Base-by-base conservation (phyloP, 2,113 vertebrate genomes). In the Gyps fulvus region DNA sequence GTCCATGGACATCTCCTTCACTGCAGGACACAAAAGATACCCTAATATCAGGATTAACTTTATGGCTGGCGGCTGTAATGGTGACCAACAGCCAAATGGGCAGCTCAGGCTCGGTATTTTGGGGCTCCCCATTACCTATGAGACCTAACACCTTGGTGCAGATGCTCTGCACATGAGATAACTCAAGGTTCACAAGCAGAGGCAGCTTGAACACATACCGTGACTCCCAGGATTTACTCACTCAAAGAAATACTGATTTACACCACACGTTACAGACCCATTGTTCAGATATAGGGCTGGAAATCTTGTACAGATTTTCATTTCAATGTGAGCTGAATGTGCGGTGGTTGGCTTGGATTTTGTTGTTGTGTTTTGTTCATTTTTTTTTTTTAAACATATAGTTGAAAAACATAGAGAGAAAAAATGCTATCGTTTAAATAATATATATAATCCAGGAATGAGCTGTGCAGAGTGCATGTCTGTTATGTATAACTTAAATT, bases 401-500 rank as follows among this genome's bases (percentile, higher is more conserved):
- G 73, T 55, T 82, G 90, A 95, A 97, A 97, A 96, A 96, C 89
- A 63, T 6, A 2, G 69, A 90, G 83, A 26, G 47, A 79, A 83
- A 92, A 95, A 87, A 90, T 12, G 23, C 29, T 62, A 73, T 90
- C 47, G 2, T 93, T 96, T 84, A 69, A 80, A 86, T 74, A 82
- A 78, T 43, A 59, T 86, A 87, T 87, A 92, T 89, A 91, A 80
- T 43, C 26, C 54, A 29, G 66, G 92, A 95, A 76, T 31, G 83
- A 92, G 86, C 80, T 80, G 90, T 52, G 79, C 58, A 14, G 83
- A 91, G 87, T 61, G 25, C 7, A 2, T 62, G 91, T 85, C 79
- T 98, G 93, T 76, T 96, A 57, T 82, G 78, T 87, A 83, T 95
- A 95, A 89, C 95, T 95, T 80, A 80, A 83, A 95, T 93, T 83